Percentiles rank a stretch among this genome's conserved stretches.
Evolutionary conservation across 2,113 vertebrate genomes (phyloP).

Genomic region (Siniperca knerii): DNA sequence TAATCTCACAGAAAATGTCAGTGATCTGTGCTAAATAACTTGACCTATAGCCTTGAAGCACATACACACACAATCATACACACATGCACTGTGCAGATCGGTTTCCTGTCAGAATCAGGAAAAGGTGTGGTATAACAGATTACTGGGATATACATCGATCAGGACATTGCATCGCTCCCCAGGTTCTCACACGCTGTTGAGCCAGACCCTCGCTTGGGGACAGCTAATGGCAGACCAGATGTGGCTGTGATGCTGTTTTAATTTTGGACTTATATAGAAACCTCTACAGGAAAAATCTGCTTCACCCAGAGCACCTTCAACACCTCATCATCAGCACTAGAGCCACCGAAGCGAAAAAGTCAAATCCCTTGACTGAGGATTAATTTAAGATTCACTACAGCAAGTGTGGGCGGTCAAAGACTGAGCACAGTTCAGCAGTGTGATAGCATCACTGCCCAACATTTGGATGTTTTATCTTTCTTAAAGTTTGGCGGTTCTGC

Average conservation of each 20-base stretch:
- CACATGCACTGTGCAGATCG: background rate
- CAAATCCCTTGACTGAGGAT: slow-evolving; percentile 25
- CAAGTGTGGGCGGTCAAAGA: slow-evolving; percentile 15
- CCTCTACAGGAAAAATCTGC: slow-evolving; percentile 14
- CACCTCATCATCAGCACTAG: slow-evolving; percentile 31
- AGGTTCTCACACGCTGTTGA: slow-evolving; percentile 20
- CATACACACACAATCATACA: background rate
- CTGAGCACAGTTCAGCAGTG: background rate
- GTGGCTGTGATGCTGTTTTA: slow-evolving; percentile 58
- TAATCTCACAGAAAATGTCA: slow-evolving; percentile 69
- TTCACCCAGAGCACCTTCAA: slow-evolving; percentile 25
- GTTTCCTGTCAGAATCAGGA: slow-evolving; percentile 21
- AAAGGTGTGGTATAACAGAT: slow-evolving; percentile 29
- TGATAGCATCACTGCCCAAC: slow-evolving; percentile 44
- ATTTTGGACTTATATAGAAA: slow-evolving; percentile 25
- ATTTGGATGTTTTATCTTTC: slow-evolving; percentile 58
- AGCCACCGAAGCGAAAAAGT: slow-evolving; percentile 20
- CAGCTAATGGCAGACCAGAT: slow-evolving; percentile 51
- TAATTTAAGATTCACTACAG: slow-evolving; percentile 15
- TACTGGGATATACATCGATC: slow-evolving; percentile 35
- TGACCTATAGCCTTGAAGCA: slow-evolving; percentile 37
- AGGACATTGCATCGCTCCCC: slow-evolving; percentile 8
- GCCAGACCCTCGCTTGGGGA: slow-evolving; percentile 8
- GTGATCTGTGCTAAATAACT: slow-evolving; percentile 55
- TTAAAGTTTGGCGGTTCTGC: slow-evolving; percentile 40